Percentiles rank a stretch among this genome's conserved stretches.
These are phyloP conservation scores for Sparidentex hasta DNA, from an alignment of 2,797 vertebrate genomes.

Conservation along the genomic window DNA sequence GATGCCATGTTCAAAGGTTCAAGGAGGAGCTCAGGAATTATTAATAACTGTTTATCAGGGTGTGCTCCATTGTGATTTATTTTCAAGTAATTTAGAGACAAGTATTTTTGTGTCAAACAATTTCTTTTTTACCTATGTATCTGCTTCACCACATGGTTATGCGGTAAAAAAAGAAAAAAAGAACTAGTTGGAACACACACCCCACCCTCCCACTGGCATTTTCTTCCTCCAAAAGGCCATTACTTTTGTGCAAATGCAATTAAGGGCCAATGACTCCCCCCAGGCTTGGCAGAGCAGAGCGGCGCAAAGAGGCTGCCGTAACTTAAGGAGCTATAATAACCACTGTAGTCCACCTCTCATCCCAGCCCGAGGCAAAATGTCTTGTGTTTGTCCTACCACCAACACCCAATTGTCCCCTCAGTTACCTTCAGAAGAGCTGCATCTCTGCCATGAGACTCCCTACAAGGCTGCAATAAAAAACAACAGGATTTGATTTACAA, in stretches of 20 bases:
- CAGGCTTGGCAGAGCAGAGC: constrained; percentile 64
- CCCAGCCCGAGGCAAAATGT: constrained; percentile 34
- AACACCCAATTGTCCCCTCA: constrained; percentile 42
- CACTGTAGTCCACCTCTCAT: constrained; percentile 40
- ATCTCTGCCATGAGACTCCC: constrained; percentile 22
- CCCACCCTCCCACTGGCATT: constrained; percentile 54
- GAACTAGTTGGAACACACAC: constrained; percentile 40
- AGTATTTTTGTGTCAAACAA: too few species aligned
- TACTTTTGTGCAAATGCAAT: constrained; percentile 83
- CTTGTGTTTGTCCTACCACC: constrained; percentile 36
- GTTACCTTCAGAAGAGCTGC: constrained; percentile 40
- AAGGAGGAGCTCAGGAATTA: neutral
- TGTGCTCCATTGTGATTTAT: neutral
- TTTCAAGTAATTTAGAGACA: too few species aligned
- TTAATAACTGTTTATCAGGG: neutral
- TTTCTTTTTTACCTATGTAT: constrained; percentile 18
- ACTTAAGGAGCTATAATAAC: constrained; percentile 70
- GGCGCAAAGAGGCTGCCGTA: constrained; percentile 55
- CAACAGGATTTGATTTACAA: constrained; percentile 51
- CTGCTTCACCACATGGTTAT: constrained; percentile 34
- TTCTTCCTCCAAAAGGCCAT: constrained; percentile 67
- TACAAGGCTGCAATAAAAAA: constrained; percentile 20
- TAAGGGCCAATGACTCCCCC: constrained; percentile 77
- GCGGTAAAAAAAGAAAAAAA: constrained; percentile 20
- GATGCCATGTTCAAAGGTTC: neutral